Percentiles rank a stretch among this genome's conserved stretches.
Evolutionary conservation across 1,140 invertebrate genomes (phyloP).

Genomic region (Riptortus pedestris): DNA sequence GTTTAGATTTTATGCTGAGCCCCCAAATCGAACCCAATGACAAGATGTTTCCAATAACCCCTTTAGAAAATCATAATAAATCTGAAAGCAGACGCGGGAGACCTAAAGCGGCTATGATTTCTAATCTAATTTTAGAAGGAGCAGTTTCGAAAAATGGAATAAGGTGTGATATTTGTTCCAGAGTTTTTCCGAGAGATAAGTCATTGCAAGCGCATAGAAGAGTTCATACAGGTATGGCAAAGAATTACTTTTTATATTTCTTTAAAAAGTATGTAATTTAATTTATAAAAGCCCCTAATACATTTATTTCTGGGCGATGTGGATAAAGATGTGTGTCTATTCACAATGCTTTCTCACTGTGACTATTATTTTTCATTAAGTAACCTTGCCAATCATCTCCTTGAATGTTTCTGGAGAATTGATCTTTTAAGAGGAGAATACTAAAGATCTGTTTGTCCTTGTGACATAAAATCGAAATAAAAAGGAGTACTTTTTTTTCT

Average conservation of each 20-base stretch:
- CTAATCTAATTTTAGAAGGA: slow-evolving; percentile 59
- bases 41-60: slow-evolving; percentile 3
- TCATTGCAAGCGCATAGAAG: slow-evolving; percentile 68
- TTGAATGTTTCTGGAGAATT: too few species aligned
- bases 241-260: neutral
- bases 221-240: slow-evolving; percentile 64
- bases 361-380: too few species aligned
- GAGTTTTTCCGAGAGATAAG: slow-evolving; percentile 72
- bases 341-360: too few species aligned
- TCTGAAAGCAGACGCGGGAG: slow-evolving; percentile 42
- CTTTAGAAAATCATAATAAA: slow-evolving; percentile 5
- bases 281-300: too few species aligned
- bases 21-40: slow-evolving; percentile 4
- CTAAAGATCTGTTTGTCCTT: too few species aligned
- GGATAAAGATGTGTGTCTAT: too few species aligned
- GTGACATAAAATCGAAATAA: too few species aligned
- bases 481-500: too few species aligned
- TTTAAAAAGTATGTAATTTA: too few species aligned
- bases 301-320: too few species aligned
- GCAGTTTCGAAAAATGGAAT: slow-evolving; percentile 59
- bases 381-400: too few species aligned
- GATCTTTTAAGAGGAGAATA: too few species aligned
- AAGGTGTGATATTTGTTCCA: slow-evolving; percentile 59
- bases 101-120: slow-evolving; percentile 61
- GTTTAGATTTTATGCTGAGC: slow-evolving; percentile 11